phyloP scores from a whole-genome alignment of 2,888 invertebrate genomes.

The Habroteleia sp. region DNA sequence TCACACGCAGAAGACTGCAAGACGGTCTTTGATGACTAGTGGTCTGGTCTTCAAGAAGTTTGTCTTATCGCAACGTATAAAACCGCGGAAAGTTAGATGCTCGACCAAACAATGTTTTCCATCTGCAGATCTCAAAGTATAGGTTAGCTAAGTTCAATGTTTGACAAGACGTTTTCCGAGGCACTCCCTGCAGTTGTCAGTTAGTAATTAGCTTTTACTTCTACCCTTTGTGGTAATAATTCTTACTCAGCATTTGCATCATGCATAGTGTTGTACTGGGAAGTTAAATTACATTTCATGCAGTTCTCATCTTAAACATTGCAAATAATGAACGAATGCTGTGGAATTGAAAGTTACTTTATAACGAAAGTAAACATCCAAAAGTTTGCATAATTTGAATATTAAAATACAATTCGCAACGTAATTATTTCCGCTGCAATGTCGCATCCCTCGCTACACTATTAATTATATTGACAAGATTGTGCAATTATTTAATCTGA shows the following conservation, averaged over 20 bases:
- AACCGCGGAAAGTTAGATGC: slow-evolving; percentile 63
- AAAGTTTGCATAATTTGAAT: slow-evolving; percentile 22
- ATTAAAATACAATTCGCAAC: slow-evolving; percentile 25
- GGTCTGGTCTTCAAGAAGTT: slow-evolving; percentile 62
- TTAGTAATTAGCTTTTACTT: slow-evolving; percentile 70
- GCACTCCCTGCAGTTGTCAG: slow-evolving; percentile 69
- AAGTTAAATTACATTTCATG: slow-evolving; percentile 58
- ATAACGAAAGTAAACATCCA: slow-evolving; percentile 18
- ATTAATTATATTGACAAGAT: slow-evolving; percentile 14
- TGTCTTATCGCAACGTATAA: slow-evolving; percentile 61
- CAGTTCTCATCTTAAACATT: slow-evolving; percentile 54
- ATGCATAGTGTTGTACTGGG: slow-evolving; percentile 43
- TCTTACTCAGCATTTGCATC: slow-evolving; percentile 54
- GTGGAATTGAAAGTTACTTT: slow-evolving; percentile 31
- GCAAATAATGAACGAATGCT: slow-evolving; percentile 52
- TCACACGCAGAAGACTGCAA: slow-evolving; percentile 42
- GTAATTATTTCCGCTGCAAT: slow-evolving; percentile 18
- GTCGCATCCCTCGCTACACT: not conserved
- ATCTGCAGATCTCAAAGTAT: slow-evolving; percentile 60
- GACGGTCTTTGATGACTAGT: slow-evolving; percentile 53
- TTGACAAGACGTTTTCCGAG: slow-evolving; percentile 69
- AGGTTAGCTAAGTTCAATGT: slow-evolving; percentile 65
- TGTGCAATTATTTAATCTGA: slow-evolving; percentile 8
- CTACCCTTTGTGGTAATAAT: slow-evolving; percentile 64
- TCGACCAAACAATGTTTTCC: slow-evolving; percentile 65